Base-by-base conservation (phyloP, 2,888 invertebrate genomes). In the Brenthis ino region DNA sequence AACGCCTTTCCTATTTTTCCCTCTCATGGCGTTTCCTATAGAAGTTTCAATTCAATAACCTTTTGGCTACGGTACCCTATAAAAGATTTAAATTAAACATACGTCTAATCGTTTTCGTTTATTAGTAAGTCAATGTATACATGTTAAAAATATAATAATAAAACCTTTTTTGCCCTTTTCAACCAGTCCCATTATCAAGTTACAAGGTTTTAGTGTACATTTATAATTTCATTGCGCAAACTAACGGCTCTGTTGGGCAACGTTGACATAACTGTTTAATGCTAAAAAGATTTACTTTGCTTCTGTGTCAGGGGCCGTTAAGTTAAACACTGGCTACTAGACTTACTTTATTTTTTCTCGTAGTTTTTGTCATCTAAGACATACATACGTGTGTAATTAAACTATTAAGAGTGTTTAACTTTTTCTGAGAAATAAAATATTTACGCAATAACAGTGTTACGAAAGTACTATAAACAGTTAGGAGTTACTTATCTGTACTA, bases 221-320 rank as follows among this genome's bases (percentile, higher is more conserved):
- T 50, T 48, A 37, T 65, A 65, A 54, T 43, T 53, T 57, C 33
- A 70, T 66, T 71, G 66, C 69, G 69, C 56, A 71, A 66, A 68
- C 11, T 71, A 71, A 71, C 71, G 71, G 71, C 55, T 66, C 64
- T 63, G 55, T 60, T 64, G 66, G 48, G 64, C 61, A 63, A 67
- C 54, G 60, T 71, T 71, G 71, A 67, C 71, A 71, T 71, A 71
- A 71, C 71, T 71, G 71, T 57, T 50, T 71, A 68, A 71, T 69
- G 64, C 51, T 66, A 71, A 71, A 71, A 69, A 71, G 69, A 71
- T 71, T 60, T 68, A 66, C 65, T 57, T 55, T 50, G 64, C 69
- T 68, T 33, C 65, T 64, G 65, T 66, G 60, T 55, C 48, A 60
- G 57, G 20, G 57, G 65, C 66, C 60, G 60, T 55, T 48, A 37